Percentiles rank a stretch among this genome's conserved stretches.
These are phyloP conservation scores for Auanema sp. DNA, from an alignment of 2,888 invertebrate genomes.

Conservation along the genomic window DNA sequence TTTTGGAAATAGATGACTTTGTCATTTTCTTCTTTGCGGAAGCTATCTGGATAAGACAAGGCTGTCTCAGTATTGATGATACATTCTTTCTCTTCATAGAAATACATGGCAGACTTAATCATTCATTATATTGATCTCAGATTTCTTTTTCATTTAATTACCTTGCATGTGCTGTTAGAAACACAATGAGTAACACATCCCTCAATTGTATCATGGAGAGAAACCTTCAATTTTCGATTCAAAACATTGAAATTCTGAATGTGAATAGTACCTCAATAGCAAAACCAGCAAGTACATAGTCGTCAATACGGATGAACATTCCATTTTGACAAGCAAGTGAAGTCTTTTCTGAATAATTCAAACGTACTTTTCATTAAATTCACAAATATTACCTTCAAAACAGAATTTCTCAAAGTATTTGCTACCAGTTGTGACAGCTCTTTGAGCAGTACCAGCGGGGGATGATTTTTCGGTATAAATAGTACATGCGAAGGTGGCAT, in stretches of 20 bases:
- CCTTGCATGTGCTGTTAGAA: constrained; percentile 55
- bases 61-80: constrained; percentile 63
- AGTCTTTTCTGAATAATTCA: constrained; percentile 38
- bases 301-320: constrained; percentile 59
- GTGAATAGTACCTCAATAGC: constrained; percentile 26
- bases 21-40: constrained; percentile 39
- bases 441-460: constrained; percentile 44
- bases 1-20: constrained; percentile 62
- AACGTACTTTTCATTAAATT: not conserved
- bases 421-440: constrained; percentile 31
- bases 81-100: constrained; percentile 64
- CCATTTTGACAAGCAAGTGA: constrained; percentile 46
- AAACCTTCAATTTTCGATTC: constrained; percentile 27
- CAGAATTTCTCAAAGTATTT: constrained; percentile 62
- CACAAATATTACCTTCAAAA: constrained; percentile 42
- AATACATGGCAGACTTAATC: constrained; percentile 62
- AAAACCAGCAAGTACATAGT: constrained; percentile 59
- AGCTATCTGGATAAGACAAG: constrained; percentile 38
- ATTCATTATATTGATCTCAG: constrained; percentile 12
- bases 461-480: constrained; percentile 44
- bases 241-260: not conserved
- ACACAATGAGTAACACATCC: constrained; percentile 59
- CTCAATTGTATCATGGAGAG: constrained; percentile 49
- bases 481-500: constrained; percentile 47
- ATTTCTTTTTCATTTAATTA: constrained; percentile 5